Conservation (phyloP, 1,140 invertebrate species). For the Doryteuthis pealeii region DNA sequence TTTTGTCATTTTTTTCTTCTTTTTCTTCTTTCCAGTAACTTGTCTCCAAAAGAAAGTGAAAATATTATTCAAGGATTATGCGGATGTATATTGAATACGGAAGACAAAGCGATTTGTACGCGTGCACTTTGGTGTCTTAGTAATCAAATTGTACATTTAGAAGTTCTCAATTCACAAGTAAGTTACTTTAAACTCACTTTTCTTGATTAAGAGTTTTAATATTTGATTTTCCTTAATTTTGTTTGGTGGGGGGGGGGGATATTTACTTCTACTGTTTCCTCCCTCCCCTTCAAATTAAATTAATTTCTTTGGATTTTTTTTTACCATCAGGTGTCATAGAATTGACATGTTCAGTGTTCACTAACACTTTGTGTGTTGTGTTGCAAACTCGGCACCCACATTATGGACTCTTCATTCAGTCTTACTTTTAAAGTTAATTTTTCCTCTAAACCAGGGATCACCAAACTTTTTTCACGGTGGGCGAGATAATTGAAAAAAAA, state of each 20-base stretch:
- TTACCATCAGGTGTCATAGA: neutral
- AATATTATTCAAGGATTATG: slow-evolving; percentile 21
- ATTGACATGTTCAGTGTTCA: neutral
- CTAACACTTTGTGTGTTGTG: no score
- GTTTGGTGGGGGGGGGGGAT: neutral
- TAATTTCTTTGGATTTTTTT: neutral
- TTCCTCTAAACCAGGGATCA: no score
- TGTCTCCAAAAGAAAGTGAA: slow-evolving; percentile 15
- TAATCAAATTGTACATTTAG: slow-evolving; percentile 34
- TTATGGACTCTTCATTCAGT: no score
- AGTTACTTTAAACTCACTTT: neutral
- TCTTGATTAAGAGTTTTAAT: neutral
- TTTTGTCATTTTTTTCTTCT: neutral
- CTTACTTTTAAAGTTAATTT: no score
- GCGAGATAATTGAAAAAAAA: no score
- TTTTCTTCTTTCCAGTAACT: slow-evolving; percentile 21
- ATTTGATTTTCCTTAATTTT: neutral
- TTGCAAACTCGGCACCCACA: no score
- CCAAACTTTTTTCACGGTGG: no score
- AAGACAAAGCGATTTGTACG: slow-evolving; percentile 42
- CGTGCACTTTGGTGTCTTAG: slow-evolving; percentile 44
- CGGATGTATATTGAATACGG: slow-evolving; percentile 28
- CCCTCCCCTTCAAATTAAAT: neutral
- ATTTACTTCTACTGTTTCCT: neutral
- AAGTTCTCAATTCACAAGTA: slow-evolving; percentile 34